phyloP scores from a whole-genome alignment of 2,797 vertebrate genomes.

The Sebastiscus albofasciatus region DNA sequence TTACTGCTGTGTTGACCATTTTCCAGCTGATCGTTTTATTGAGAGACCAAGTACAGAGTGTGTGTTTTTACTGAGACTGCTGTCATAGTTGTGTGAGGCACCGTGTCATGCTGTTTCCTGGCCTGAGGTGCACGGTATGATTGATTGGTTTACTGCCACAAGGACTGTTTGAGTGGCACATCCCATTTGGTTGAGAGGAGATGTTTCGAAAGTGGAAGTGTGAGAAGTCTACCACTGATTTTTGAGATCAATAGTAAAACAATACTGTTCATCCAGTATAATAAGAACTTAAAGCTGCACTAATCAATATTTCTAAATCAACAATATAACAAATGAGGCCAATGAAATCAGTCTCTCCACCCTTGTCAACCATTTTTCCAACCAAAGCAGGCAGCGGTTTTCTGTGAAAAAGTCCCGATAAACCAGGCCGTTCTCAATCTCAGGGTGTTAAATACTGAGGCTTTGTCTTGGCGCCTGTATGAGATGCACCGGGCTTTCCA shows the following conservation, averaged over 20 bases:
- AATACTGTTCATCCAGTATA: not conserved
- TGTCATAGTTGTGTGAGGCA: slow-evolving; percentile 19
- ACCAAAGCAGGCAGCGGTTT: no score
- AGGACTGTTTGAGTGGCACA: slow-evolving; percentile 17
- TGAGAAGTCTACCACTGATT: not conserved
- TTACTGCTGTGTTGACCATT: slow-evolving; percentile 64
- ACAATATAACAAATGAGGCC: not conserved
- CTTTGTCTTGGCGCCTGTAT: no score
- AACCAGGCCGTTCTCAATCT: no score
- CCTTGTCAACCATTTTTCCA: no score
- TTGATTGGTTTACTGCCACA: slow-evolving; percentile 30
- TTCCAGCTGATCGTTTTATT: slow-evolving; percentile 63
- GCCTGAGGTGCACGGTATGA: slow-evolving; percentile 24
- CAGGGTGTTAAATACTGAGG: no score
- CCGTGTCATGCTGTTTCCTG: slow-evolving; percentile 32
- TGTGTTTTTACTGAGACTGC: slow-evolving; percentile 26
- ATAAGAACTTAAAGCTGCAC: not conserved
- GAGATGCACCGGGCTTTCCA: no score
- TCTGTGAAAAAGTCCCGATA: no score
- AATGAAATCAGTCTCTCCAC: not conserved
- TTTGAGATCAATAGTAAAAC: not conserved
- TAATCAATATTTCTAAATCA: not conserved
- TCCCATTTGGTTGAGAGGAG: slow-evolving; percentile 15
- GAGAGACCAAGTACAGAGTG: slow-evolving; percentile 22
- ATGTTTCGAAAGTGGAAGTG: slow-evolving; percentile 19